Base-by-base conservation (phyloP, 37 sponge, comb jelly and placozoan species). In the Ianthella basta region DNA sequence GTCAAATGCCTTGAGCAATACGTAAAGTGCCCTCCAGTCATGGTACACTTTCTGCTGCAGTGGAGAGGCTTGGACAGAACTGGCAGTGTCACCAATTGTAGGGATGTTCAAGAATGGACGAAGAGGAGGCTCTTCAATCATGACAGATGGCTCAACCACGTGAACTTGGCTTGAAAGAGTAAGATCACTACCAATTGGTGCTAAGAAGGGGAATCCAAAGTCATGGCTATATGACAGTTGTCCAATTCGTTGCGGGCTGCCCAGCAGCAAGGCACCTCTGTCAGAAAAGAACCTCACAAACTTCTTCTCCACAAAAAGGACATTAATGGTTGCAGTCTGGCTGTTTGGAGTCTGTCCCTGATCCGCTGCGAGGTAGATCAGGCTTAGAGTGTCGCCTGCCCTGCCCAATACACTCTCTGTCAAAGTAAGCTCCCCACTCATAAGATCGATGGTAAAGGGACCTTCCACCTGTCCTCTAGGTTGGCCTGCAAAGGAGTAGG, bases 401-500 rank as follows among this genome's bases (percentile, higher is more conserved):
- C 16, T 75, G 15, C 53, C 54, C n/a, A 40, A 30, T 1, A 75
- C 50, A 50, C 53, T 75, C n/a, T 41, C 38, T 21, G 0, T 36
- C n/a, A 75, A 24, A 30, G 21, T 50, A 1, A 93, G 73, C 5
- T 81, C 27, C 25, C 94, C 94, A 60, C 87, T 82, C 5, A 78
- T 30, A 0, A 72, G 82, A 65, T 93, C 91, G 4, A 92, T 75
- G 3, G 44, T 25, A 75, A 75, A 75, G 23, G 54, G 24, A 21
- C 8, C 34, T 40, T 40, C 24, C 2, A 2, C 37, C 2, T 25
- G 56, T 10, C 53, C 54, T n/a, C n/a, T n/a, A 20, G 56, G 4
- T 25, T 53, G 2, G 53, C 39, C 54, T 20, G 4, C 34, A 19
- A 84, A 24, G 4, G 54, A 72, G 38, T 84, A 84, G 19, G 73